Evolutionary conservation across 2,113 vertebrate species (phyloP).

Genomic region (Conger conger): DNA sequence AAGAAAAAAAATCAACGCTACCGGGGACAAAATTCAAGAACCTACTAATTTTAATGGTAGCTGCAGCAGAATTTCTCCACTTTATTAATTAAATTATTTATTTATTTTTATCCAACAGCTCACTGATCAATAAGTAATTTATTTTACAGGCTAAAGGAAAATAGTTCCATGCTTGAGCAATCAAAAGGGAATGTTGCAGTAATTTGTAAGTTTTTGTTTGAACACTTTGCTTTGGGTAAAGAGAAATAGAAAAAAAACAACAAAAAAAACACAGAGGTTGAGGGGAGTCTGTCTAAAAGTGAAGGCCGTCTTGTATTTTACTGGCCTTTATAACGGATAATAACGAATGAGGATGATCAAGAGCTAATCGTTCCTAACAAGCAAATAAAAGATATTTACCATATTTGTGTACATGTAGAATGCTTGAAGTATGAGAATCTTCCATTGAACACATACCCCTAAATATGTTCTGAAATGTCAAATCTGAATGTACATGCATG

Average conservation of each 20-base stretch:
- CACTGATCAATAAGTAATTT: conserved; percentile 75
- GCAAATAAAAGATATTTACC: not conserved
- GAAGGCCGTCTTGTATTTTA: not conserved
- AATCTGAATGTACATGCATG: not conserved
- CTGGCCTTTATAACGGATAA: not conserved
- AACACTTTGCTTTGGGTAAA: not conserved
- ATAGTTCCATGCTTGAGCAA: conserved; percentile 50
- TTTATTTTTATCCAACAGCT: conserved; percentile 63
- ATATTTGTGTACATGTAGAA: too few relatives aligned
- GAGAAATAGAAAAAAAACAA: not conserved
- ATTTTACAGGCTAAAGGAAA: conserved; percentile 60
- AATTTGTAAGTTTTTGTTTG: conserved; percentile 39
- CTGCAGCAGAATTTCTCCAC: conserved; percentile 48
- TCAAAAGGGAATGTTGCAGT: conserved; percentile 49
- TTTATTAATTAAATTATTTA: conserved; percentile 66
- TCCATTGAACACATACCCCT: not conserved
- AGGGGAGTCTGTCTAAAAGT: not conserved
- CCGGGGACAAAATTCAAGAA: conserved; percentile 61
- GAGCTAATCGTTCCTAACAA: not conserved
- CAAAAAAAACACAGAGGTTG: not conserved
- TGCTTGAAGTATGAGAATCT: not conserved
- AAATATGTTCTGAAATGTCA: conserved; percentile 5
- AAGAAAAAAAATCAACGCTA: conserved; percentile 61
- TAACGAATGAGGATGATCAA: not conserved
- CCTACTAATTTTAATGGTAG: conserved; percentile 52